A percentile compares a stretch with the other conserved stretches of the same genome.
These are phyloP conservation scores for Microcebus griseorufus DNA, from an alignment of 2,113 vertebrate genomes.

Conservation along the genomic window DNA sequence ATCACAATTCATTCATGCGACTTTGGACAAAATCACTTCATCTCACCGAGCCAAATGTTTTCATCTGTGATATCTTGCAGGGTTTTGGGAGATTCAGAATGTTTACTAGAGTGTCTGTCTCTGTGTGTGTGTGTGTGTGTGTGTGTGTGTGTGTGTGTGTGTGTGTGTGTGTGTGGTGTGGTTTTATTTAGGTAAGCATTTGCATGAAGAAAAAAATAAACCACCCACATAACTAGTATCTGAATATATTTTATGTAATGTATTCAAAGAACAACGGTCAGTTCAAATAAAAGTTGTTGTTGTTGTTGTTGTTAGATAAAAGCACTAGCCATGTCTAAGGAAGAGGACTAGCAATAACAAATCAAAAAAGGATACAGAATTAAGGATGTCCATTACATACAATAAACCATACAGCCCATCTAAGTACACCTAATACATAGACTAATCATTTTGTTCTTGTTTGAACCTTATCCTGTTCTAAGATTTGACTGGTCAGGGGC, in stretches of 20 bases:
- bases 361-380: neutral
- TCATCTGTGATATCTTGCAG: no score
- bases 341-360: neutral
- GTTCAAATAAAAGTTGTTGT: neutral
- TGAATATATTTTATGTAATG: neutral
- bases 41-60: no score
- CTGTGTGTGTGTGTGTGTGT: neutral
- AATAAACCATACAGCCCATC: neutral
- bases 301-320: neutral
- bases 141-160: neutral
- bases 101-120: no score
- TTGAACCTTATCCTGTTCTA: neutral
- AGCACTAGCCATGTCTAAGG: neutral
- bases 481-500: neutral
- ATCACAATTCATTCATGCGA: no score
- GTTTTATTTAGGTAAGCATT: neutral
- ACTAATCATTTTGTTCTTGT: neutral
- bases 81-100: no score
- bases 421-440: neutral
- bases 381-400: neutral
- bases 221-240: neutral
- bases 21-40: no score
- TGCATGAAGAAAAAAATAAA: neutral
- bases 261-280: neutral
- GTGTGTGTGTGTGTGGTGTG: neutral